These are phyloP conservation scores for Takifugu ocellatus DNA, from an alignment of 2,797 vertebrate species.

Conservation along the genomic window DNA sequence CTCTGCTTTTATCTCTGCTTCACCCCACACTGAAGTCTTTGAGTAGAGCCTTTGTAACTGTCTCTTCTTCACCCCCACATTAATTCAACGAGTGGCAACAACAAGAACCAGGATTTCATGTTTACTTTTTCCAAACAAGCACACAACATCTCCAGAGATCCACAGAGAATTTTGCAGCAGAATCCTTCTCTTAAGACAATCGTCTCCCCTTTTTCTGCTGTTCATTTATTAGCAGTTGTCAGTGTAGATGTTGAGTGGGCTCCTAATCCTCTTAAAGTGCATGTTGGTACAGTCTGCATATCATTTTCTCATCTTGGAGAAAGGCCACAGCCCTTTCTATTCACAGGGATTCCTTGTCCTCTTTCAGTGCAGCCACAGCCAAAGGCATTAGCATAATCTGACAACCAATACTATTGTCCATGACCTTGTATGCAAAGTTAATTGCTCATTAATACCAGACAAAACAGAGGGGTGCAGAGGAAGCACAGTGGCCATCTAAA, in stretches of 20 bases:
- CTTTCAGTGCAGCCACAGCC: conserved; percentile 60
- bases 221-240: conserved; percentile 65
- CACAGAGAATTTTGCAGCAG: conserved; percentile 7
- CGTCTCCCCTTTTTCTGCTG: conserved; percentile 32
- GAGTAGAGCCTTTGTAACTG: conserved; percentile 53
- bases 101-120: conserved; percentile 14
- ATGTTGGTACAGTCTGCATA: conserved; percentile 77
- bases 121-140: conserved; percentile 19
- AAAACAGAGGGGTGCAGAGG: conserved; percentile 70
- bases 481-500: conserved; percentile 53
- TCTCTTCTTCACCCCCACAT: conserved; percentile 32
- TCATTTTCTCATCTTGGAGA: conserved; percentile 73
- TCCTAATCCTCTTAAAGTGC: conserved; percentile 75
- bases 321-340: conserved; percentile 65
- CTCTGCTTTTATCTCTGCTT: conserved; percentile 39
- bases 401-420: conserved; percentile 70
- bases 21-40: conserved; percentile 55
- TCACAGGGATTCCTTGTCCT: conserved; percentile 62
- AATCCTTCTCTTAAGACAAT: conserved; percentile 25
- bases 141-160: conserved; percentile 4
- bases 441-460: conserved; percentile 76
- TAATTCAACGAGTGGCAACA: conserved; percentile 39
- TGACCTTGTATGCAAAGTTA: conserved; percentile 77
- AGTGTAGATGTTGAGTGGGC: conserved; percentile 69
- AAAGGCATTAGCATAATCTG: conserved; percentile 75